A percentile compares a stretch with the other conserved stretches of the same genome.
phyloP scores from a whole-genome alignment of 2,797 vertebrate genomes.

The Novumbra hubbsi region DNA sequence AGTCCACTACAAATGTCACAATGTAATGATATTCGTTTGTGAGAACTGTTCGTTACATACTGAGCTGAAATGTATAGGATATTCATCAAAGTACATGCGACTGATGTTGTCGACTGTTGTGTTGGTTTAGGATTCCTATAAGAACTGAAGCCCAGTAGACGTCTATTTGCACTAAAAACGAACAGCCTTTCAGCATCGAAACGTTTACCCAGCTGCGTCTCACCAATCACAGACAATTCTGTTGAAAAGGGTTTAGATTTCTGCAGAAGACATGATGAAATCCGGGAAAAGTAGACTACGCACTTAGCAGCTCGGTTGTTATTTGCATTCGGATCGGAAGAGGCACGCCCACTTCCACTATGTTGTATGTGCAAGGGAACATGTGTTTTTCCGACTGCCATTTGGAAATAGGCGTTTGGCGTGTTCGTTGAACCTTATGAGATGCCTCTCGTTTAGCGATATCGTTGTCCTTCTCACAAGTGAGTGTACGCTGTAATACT shows the following conservation, averaged over 20 bases:
- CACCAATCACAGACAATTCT: not conserved
- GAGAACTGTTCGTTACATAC: not conserved
- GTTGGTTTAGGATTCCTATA: not conserved
- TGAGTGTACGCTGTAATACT: not conserved
- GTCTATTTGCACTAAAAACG: not conserved
- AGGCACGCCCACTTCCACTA: conserved; percentile 77
- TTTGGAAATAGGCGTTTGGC: not conserved
- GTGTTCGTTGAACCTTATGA: not conserved
- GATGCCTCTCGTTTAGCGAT: not conserved
- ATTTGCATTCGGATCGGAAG: conserved; percentile 47
- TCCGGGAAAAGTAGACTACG: conserved; percentile 68
- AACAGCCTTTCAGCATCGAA: not conserved
- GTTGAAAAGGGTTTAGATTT: conserved; percentile 1
- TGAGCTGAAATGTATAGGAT: not conserved
- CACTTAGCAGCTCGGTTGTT: conserved; percentile 72
- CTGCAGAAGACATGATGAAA: conserved; percentile 41
- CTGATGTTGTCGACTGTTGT: not conserved
- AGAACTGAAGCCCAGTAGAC: not conserved
- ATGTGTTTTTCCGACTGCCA: conserved; percentile 4
- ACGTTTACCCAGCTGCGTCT: not conserved
- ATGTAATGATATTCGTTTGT: not conserved
- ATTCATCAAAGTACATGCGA: not conserved
- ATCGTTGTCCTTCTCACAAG: not conserved
- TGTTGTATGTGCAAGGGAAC: conserved; percentile 33
- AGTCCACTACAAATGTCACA: not conserved